phyloP scores from a whole-genome alignment of 1,140 invertebrate genomes.

The Dolichoris vasculosae region DNA sequence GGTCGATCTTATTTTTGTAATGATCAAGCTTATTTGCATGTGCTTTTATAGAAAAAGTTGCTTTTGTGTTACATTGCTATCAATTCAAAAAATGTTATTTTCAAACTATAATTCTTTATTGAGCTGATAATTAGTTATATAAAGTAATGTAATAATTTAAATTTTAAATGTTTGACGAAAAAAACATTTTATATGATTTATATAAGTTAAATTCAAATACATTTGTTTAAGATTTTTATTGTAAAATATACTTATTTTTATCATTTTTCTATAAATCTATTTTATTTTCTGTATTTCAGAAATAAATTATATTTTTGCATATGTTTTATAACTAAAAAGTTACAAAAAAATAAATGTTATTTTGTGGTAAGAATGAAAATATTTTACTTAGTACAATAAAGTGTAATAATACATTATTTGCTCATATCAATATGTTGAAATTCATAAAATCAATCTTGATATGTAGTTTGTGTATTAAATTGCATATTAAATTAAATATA shows the following conservation, averaged over 20 bases:
- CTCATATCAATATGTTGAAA: neutral
- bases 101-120: neutral
- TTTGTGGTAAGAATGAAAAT: too few species aligned
- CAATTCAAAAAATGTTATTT: conserved; percentile 34
- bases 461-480: neutral
- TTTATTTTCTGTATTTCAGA: too few species aligned
- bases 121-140: neutral
- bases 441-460: neutral
- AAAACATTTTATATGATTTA: neutral
- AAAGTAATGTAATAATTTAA: neutral
- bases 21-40: conserved; percentile 68
- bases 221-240: neutral
- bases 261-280: too few species aligned
- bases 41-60: conserved; percentile 62
- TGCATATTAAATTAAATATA: neutral
- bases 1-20: conserved; percentile 54
- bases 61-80: conserved; percentile 66
- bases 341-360: neutral
- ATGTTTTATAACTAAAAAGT: too few species aligned
- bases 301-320: too few species aligned
- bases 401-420: neutral
- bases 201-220: neutral
- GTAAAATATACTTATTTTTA: too few species aligned
- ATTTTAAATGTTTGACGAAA: neutral
- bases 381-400: neutral